Evolutionary conservation across 2,888 invertebrate species (phyloP).

Genomic region (Trichogramma evanescens): DNA sequence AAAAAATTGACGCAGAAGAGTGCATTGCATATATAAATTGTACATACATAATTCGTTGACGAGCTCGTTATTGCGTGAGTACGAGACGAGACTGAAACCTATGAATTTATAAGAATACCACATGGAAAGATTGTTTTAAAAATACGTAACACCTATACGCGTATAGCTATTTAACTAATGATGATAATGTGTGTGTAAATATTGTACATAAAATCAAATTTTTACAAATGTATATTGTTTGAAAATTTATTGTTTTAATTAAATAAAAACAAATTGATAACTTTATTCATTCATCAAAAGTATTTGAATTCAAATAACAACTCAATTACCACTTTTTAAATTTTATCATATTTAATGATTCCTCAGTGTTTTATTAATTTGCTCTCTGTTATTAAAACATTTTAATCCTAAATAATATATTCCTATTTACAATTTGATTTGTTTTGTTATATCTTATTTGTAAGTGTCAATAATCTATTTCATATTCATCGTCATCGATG

Average conservation of each 20-base stretch:
- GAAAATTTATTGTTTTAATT: constrained; percentile 1
- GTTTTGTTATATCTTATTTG: not conserved
- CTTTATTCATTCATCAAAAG: not conserved
- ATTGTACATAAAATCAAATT: constrained; percentile 43
- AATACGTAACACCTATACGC: constrained; percentile 38
- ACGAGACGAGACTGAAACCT: not conserved
- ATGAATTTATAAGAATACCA: constrained; percentile 11
- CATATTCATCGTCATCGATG: constrained; percentile 9
- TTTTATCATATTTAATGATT: not conserved
- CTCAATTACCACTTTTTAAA: not conserved
- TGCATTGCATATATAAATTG: too few relatives aligned
- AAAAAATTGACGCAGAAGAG: too few relatives aligned
- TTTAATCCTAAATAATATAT: not conserved
- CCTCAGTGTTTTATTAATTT: not conserved
- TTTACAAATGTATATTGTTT: constrained; percentile 26
- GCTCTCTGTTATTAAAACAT: not conserved
- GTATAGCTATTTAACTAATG: constrained; percentile 35
- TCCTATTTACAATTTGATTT: not conserved
- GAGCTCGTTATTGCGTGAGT: not conserved
- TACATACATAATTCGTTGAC: not conserved
- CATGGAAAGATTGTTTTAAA: constrained; percentile 24
- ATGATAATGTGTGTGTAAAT: constrained; percentile 41
- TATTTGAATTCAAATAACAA: not conserved
- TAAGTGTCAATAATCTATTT: not conserved
- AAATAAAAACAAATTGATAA: not conserved